These are phyloP conservation scores for Timema cristinae DNA, from an alignment of 2,888 invertebrate genomes.

Conservation along the genomic window DNA sequence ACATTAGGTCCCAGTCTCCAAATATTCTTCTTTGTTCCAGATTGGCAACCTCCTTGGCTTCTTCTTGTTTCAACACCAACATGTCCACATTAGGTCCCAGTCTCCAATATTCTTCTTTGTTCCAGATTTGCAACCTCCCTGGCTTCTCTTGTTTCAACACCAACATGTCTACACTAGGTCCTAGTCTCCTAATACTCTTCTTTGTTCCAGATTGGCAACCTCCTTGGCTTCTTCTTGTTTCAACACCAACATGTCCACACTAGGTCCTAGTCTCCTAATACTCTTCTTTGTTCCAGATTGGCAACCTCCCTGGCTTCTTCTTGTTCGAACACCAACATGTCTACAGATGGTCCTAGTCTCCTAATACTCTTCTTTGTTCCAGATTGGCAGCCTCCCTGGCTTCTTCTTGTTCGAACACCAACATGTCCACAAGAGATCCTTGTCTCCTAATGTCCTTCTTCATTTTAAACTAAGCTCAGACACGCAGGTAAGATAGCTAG, in stretches of 20 bases:
- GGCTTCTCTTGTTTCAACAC: too few species aligned
- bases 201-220: slow-evolving; percentile 80
- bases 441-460: slow-evolving; percentile 70
- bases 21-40: too few species aligned
- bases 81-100: too few species aligned
- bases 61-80: too few species aligned
- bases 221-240: slow-evolving; percentile 81
- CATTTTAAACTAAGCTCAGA: slow-evolving; percentile 74
- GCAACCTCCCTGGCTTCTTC: slow-evolving; percentile 79
- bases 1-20: too few species aligned
- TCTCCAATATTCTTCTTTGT: too few species aligned
- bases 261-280: slow-evolving; percentile 57
- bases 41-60: too few species aligned
- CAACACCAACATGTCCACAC: slow-evolving; percentile 81
- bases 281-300: slow-evolving; percentile 71
- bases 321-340: slow-evolving; percentile 80
- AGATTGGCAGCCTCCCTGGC: slow-evolving; percentile 85
- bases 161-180: slow-evolving; percentile 85
- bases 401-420: slow-evolving; percentile 85
- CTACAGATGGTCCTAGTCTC: slow-evolving; percentile 72
- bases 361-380: slow-evolving; percentile 50
- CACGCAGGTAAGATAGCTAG: slow-evolving; percentile 58
- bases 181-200: slow-evolving; percentile 41
- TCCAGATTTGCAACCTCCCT: too few species aligned
- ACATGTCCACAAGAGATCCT: slow-evolving; percentile 79